Evolutionary conservation across 53 echinoderm and acorn worm species (phyloP).

Genomic region (Actinopyga echinites): DNA sequence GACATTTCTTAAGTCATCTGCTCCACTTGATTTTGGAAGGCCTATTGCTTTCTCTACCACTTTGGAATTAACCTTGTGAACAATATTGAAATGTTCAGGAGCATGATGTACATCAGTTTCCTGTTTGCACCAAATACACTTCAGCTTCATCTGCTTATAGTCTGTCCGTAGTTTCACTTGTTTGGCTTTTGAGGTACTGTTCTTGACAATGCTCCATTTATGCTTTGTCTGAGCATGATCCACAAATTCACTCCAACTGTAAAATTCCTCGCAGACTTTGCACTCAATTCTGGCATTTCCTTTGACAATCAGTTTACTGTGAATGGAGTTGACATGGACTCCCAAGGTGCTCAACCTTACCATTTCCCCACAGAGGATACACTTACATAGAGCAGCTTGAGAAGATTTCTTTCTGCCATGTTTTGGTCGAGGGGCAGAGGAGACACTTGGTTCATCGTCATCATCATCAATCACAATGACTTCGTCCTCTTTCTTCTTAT

Average conservation of each 20-base stretch:
- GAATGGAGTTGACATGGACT: constrained; percentile 26
- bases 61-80: constrained; percentile 23
- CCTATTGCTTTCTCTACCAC: constrained; percentile 11
- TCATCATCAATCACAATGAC: constrained; percentile 40
- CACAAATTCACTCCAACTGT: constrained; percentile 37
- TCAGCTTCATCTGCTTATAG: neutral
- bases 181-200: constrained; percentile 9
- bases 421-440: neutral
- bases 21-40: neutral
- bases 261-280: constrained; percentile 32
- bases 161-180: neutral
- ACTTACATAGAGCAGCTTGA: constrained; percentile 29
- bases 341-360: constrained; percentile 30
- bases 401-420: constrained; percentile 20
- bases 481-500: constrained; percentile 6
- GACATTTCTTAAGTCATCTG: neutral
- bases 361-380: constrained; percentile 44
- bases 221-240: constrained; percentile 37
- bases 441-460: neutral
- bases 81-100: neutral
- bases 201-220: constrained; percentile 46
- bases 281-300: constrained; percentile 35
- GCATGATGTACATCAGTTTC: neutral
- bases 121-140: constrained; percentile 43
- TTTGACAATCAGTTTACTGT: constrained; percentile 44